These are phyloP conservation scores for Lamprotornis superbus DNA, from an alignment of 2,113 vertebrate genomes.

Conservation along the genomic window DNA sequence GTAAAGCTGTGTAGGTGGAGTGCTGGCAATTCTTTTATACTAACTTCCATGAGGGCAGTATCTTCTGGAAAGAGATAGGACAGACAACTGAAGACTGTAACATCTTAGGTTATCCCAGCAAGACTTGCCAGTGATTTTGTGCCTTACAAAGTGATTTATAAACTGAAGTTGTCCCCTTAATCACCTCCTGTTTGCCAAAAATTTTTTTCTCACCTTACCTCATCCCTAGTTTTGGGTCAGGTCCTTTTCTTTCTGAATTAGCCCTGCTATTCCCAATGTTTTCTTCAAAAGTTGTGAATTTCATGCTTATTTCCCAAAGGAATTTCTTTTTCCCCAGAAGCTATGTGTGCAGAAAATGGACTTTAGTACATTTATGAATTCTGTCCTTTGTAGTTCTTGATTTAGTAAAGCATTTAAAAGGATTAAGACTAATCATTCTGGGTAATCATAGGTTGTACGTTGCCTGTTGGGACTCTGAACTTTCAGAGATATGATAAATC, in stretches of 20 bases:
- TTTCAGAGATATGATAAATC: slow-evolving; percentile 27
- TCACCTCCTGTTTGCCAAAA: background rate
- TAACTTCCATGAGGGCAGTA: background rate
- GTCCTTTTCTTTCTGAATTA: background rate
- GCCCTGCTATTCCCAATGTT: background rate
- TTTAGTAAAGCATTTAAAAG: slow-evolving; percentile 48
- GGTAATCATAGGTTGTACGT: slow-evolving; percentile 11
- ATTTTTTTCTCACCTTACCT: background rate
- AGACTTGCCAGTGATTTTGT: background rate
- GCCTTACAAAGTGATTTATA: background rate
- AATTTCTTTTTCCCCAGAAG: background rate
- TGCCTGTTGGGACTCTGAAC: background rate
- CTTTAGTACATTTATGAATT: slow-evolving; percentile 51
- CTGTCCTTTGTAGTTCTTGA: slow-evolving; percentile 9
- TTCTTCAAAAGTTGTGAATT: background rate
- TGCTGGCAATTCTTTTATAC: background rate
- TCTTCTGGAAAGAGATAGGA: background rate
- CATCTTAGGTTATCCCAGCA: background rate
- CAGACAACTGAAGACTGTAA: background rate
- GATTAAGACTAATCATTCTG: slow-evolving; percentile 59
- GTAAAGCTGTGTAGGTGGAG: background rate
- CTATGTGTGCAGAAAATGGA: slow-evolving; percentile 49
- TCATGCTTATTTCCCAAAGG: slow-evolving; percentile 26
- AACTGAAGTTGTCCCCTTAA: background rate
- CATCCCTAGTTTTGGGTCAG: background rate